phyloP scores from a whole-genome alignment of 1,140 invertebrate species.

The Goniozus legneri region DNA sequence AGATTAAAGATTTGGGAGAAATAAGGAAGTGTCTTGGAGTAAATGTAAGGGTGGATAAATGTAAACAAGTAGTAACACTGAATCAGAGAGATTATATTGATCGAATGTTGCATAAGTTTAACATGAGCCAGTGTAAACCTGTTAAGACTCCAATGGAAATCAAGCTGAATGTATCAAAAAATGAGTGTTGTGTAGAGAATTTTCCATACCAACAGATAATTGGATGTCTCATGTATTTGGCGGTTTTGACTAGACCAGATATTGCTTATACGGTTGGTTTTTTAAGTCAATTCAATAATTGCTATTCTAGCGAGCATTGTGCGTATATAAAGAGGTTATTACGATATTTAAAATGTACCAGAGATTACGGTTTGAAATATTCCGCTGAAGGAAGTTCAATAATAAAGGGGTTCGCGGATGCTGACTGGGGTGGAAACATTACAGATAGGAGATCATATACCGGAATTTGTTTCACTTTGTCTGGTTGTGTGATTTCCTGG shows the following conservation, averaged over 20 bases:
- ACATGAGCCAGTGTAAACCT: slow-evolving; percentile 2
- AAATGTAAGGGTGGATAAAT: too few species aligned
- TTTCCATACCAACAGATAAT: slow-evolving; percentile 39
- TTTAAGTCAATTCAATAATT: slow-evolving; percentile 22
- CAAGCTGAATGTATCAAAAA: too few species aligned
- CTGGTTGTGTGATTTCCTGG: slow-evolving; percentile 8
- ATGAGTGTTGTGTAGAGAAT: neutral
- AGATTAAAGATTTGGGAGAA: slow-evolving; percentile 23
- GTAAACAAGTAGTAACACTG: too few species aligned
- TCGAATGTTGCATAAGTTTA: neutral
- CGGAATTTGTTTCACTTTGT: slow-evolving; percentile 12
- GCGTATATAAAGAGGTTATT: slow-evolving; percentile 20
- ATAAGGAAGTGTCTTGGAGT: slow-evolving; percentile 19
- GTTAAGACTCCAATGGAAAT: slow-evolving; percentile 3
- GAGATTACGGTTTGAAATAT: slow-evolving; percentile 13
- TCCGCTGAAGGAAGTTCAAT: slow-evolving; percentile 1
- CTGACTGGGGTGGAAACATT: slow-evolving; percentile 20
- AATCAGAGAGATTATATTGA: neutral
- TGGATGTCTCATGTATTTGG: slow-evolving; percentile 39
- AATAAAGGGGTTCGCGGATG: slow-evolving; percentile 15
- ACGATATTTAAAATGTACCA: slow-evolving; percentile 26
- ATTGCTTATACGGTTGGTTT: slow-evolving; percentile 31
- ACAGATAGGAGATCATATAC: slow-evolving; percentile 24
- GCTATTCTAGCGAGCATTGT: slow-evolving; percentile 19
- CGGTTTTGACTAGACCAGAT: slow-evolving; percentile 37